A percentile compares a stretch with the other conserved stretches of the same genome.
Conservation (phyloP, 2,797 vertebrate genomes). For the Vespertilio murinus region DNA sequence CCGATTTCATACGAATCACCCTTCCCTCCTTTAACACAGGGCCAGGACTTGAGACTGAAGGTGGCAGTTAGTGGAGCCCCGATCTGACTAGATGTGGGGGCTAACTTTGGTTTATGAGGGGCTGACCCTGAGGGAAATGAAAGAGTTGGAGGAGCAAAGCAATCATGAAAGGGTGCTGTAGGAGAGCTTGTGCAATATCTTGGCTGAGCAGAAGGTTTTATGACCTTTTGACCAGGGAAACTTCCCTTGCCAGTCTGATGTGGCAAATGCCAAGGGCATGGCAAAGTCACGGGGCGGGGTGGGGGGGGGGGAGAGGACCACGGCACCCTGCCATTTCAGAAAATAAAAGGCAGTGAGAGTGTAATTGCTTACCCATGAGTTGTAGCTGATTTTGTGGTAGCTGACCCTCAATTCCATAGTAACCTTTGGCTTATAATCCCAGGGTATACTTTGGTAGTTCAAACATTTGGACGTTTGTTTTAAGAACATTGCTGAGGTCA, state of each 20-base stretch:
- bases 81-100: background rate
- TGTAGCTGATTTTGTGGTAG: background rate
- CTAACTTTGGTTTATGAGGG: background rate
- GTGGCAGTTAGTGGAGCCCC: background rate
- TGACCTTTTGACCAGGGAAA: background rate
- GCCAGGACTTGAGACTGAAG: background rate
- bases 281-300: background rate
- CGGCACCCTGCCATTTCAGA: background rate
- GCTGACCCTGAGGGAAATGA: background rate
- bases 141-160: background rate
- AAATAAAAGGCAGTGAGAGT: background rate
- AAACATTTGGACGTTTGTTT: background rate
- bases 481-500: slow-evolving; percentile 23
- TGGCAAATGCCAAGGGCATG: background rate
- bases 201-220: background rate
- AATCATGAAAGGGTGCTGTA: background rate
- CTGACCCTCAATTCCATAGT: background rate
- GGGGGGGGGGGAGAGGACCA: too few species aligned
- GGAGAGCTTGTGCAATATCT: background rate
- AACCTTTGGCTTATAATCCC: background rate
- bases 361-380: background rate
- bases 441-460: background rate
- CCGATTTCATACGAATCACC: background rate
- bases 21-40: background rate
- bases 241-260: background rate